phyloP scores from a whole-genome alignment of 2,797 vertebrate species.

The Hyperoplus immaculatus region DNA sequence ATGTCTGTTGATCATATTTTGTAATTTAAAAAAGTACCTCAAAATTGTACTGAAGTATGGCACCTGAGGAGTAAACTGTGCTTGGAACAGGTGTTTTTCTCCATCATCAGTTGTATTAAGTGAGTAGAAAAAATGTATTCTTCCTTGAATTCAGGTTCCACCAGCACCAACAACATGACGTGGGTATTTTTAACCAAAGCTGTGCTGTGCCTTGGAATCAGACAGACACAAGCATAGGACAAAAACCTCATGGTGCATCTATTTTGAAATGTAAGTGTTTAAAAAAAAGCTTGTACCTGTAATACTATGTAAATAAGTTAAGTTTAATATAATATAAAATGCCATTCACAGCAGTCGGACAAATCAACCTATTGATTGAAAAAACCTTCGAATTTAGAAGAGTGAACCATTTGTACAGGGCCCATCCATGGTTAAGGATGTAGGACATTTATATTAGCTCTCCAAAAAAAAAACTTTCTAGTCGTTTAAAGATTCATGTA shows the following conservation, averaged over 20 bases:
- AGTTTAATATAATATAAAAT: neutral
- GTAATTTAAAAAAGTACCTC: too few species aligned
- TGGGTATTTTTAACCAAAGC: constrained; percentile 27
- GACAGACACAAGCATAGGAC: constrained; percentile 13
- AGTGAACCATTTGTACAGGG: neutral
- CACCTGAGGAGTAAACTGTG: too few species aligned
- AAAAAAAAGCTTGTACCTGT: constrained; percentile 19
- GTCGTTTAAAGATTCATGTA: neutral
- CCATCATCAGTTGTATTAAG: neutral
- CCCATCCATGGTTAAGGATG: neutral
- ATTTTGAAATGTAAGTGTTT: constrained; percentile 1
- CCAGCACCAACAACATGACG: constrained; percentile 11
- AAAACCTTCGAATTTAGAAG: neutral
- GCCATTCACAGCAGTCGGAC: constrained; percentile 1
- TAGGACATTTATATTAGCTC: neutral
- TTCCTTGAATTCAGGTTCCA: constrained; percentile 16
- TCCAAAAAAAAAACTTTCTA: neutral
- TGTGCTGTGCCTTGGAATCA: constrained; percentile 60
- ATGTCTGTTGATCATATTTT: too few species aligned
- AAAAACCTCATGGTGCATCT: neutral
- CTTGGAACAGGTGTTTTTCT: neutral
- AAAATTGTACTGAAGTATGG: too few species aligned
- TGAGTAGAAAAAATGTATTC: neutral
- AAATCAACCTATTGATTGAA: neutral
- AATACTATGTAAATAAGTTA: constrained; percentile 16